A percentile compares a stretch with the other conserved stretches of the same genome.
Conservation (phyloP, 1,140 invertebrate species). For the Drosophila yakuba region DNA sequence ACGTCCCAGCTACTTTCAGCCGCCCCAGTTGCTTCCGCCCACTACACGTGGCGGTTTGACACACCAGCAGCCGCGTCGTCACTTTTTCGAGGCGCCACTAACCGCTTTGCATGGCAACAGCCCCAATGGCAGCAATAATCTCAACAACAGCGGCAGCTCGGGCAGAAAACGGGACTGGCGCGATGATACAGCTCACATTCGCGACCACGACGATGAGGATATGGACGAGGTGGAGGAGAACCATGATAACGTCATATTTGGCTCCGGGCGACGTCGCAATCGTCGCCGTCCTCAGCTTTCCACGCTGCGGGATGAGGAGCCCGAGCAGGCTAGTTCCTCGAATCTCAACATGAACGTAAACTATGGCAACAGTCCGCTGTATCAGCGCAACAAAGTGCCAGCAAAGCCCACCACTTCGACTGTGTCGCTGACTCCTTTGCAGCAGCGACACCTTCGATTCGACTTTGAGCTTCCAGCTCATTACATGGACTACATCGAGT, state of each 20-base stretch:
- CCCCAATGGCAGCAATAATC: constrained; percentile 67
- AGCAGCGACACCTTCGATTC: constrained; percentile 77
- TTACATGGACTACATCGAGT: constrained; percentile 56
- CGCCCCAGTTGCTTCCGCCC: constrained; percentile 21
- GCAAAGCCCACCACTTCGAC: constrained; percentile 67
- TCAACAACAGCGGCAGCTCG: constrained; percentile 46
- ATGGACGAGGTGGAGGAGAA: constrained; percentile 69
- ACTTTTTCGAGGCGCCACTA: constrained; percentile 53
- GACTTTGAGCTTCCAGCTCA: constrained; percentile 66
- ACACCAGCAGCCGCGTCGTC: constrained; percentile 49
- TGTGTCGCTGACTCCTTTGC: constrained; percentile 69
- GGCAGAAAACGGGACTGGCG: constrained; percentile 62
- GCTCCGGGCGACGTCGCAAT: constrained; percentile 53
- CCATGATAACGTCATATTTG: constrained; percentile 51
- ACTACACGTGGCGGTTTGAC: constrained; percentile 41
- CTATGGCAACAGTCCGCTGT: constrained; percentile 68
- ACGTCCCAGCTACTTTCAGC: constrained; percentile 55
- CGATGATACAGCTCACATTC: constrained; percentile 40
- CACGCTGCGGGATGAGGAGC: constrained; percentile 54
- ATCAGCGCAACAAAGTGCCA: constrained; percentile 78
- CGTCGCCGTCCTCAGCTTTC: constrained; percentile 60
- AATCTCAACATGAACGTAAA: constrained; percentile 79
- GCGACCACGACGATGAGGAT: constrained; percentile 53
- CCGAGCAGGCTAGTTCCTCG: constrained; percentile 52
- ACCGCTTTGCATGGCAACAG: constrained; percentile 50